Evolutionary conservation across 2,113 vertebrate species (phyloP).

Genomic region (Plecturocebus donacophilus): DNA sequence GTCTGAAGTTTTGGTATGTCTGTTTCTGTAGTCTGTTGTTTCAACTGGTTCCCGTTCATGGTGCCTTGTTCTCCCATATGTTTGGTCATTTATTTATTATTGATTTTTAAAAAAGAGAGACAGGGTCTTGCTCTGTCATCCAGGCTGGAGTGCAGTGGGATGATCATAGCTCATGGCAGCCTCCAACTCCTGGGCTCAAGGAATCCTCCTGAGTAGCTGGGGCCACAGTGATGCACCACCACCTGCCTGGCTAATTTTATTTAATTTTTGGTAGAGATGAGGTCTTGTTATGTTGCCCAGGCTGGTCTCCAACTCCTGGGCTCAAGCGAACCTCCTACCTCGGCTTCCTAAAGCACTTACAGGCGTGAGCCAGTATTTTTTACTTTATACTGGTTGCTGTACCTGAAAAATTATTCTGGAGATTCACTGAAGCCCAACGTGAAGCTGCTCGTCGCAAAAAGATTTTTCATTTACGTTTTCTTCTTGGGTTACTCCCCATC

Average conservation of each 20-base stretch:
- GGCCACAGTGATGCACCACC: neutral
- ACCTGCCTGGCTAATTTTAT: neutral
- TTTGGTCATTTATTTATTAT: neutral
- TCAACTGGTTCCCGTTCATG: neutral
- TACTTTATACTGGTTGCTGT: neutral
- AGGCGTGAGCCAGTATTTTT: neutral
- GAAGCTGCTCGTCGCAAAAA: neutral
- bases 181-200: neutral
- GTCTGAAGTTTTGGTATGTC: neutral
- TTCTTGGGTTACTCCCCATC: neutral
- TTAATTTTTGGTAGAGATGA: neutral
- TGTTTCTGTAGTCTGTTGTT: conserved; percentile 30
- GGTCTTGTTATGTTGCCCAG: neutral
- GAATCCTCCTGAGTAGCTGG: neutral
- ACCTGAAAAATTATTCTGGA: conserved; percentile 18
- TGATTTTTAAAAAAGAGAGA: no score
- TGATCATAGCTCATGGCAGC: neutral
- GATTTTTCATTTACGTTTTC: neutral
- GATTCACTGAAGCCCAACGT: conserved; percentile 26
- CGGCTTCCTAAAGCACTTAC: neutral
- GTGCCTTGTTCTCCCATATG: neutral
- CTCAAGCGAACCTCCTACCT: neutral
- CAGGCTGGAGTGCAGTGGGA: neutral
- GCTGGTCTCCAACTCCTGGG: neutral
- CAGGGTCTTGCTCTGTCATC: neutral